Evolutionary conservation across 2,113 vertebrate species (phyloP), one percentile per base, ranked within the genome.

Genomic region (Embiotoca jacksoni): DNA sequence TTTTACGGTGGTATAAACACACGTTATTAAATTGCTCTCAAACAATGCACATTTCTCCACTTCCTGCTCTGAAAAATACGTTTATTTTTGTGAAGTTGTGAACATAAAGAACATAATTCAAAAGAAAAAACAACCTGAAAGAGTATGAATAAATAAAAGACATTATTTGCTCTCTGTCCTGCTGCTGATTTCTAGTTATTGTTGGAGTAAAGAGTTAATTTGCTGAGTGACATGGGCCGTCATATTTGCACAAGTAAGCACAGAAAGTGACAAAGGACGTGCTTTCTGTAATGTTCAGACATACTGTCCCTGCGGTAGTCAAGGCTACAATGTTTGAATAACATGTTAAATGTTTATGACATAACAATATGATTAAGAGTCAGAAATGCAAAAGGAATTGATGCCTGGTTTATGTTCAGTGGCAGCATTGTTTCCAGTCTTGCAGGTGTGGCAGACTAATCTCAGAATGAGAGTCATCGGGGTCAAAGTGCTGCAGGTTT

Each of bases 131-230:
- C 31, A 50, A 2, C 7, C 33, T 13, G n/a, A 5, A 50, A 66
- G n/a, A 14, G 9, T 63, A 57, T 81, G 57, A 82, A 71, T 65
- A 72, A 82, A 66, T 70, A 46, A 71, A 50, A 56, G 15, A 31
- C 15, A 49, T 36, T 37, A 61, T 58, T 50, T 62, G 63, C 41
- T 6, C 9, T 50, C 39, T 15, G 41, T 41, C 15, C 6, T 32
- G 47, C 32, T 62, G 35, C 71, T 75, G 56, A 15, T 23, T 65
- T 50, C 14, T 59, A 39, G 32, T 49, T 47, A 56, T 72, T 65
- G 68, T 36, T 8, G 8, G 46, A 58, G 37, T 30, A 68, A 73
- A 79, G 32, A 47, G 37, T 39, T 53, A 32, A 69, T 53, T 44
- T 2, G 31, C 37, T 49, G 32, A 53, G n/a, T 64, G 54, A 61